Base-by-base conservation (phyloP, 2,888 invertebrate genomes). In the Lasioglossum leucozonium region DNA sequence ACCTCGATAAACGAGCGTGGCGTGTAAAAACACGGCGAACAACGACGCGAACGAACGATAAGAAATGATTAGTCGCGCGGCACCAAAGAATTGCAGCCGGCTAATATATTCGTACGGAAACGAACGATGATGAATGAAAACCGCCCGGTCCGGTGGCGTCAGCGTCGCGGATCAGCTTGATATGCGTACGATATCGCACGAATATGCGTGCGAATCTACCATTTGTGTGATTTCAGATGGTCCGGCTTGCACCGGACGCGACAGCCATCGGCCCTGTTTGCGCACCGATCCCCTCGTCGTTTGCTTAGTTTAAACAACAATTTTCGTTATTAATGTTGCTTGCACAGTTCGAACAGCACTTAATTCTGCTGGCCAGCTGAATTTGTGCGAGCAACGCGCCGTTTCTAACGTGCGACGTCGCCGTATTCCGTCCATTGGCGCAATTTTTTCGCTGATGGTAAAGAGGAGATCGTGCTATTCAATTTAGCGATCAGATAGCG, bases 171-270 rank as follows among this genome's bases (percentile, higher is more conserved):
- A 44, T 40, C 34, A 30, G 22, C 37, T 34, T 22, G 11, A 67
- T 18, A 5, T 1, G 5, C 10, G 2, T 34, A 37, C 67, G 10
- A 22, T 10, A 10, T 67, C 67, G 67, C 84, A 65, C 84, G 84
- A 84, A 67, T 75, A 26, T 84, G 78, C 84, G 84, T 84, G 84
- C 65, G 78, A 78, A 18, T 30, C 18, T 30, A 26, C 55, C 30
- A 37, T 84, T 84, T 47, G 10, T 65, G 34, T 13, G 30, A 26
- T 75, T 69, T 16, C 16, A 37, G 62, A 74, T 62, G 42, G 51
- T 30, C 18, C 18, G n/a, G 69, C 10, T n/a, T 44, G 51, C 34
- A 1, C 6, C 5, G 55, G 73, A 55, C 47, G 22, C 16, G 47
- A 40, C 69, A 47, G 30, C 37, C 40, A 11, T 40, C 40, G 1